Conservation (phyloP, 1,140 invertebrate species). For the Drosophila albomicans region DNA sequence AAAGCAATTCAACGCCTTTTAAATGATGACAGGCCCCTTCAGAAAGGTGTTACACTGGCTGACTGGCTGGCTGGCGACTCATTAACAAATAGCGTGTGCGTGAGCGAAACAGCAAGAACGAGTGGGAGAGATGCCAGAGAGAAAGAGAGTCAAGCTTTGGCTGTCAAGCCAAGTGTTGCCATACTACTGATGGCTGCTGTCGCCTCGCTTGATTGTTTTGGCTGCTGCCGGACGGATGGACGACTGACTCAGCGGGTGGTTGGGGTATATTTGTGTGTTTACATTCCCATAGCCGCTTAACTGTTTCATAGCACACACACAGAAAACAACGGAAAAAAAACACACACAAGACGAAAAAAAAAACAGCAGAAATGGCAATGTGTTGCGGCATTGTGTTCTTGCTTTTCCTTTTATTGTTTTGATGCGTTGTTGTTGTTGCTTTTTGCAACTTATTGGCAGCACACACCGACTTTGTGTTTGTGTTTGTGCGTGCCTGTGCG, state of each 20-base stretch:
- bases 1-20: slow-evolving; percentile 61
- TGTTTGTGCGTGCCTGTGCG: slow-evolving; percentile 59
- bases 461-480: slow-evolving; percentile 73
- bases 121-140: slow-evolving; percentile 11
- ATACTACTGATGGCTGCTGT: slow-evolving; percentile 60
- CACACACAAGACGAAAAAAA: slow-evolving; percentile 28
- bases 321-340: slow-evolving; percentile 30
- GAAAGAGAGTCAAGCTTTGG: slow-evolving; percentile 37
- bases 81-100: slow-evolving; percentile 62
- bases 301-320: slow-evolving; percentile 58
- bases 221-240: slow-evolving; percentile 20
- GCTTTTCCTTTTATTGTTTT: slow-evolving; percentile 63
- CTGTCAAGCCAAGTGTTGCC: slow-evolving; percentile 49
- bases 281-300: slow-evolving; percentile 67
- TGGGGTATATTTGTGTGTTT: slow-evolving; percentile 47
- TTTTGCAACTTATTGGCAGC: slow-evolving; percentile 79
- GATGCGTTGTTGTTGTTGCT: slow-evolving; percentile 25
- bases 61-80: slow-evolving; percentile 42
- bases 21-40: slow-evolving; percentile 64
- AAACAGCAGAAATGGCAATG: slow-evolving; percentile 71
- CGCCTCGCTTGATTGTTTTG: slow-evolving; percentile 50
- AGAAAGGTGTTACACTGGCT: slow-evolving; percentile 45
- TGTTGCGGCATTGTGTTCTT: slow-evolving; percentile 77
- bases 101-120: slow-evolving; percentile 13
- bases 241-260: slow-evolving; percentile 9